Base-by-base conservation (phyloP, 2,797 vertebrate species). In the Graptemys geographica region DNA sequence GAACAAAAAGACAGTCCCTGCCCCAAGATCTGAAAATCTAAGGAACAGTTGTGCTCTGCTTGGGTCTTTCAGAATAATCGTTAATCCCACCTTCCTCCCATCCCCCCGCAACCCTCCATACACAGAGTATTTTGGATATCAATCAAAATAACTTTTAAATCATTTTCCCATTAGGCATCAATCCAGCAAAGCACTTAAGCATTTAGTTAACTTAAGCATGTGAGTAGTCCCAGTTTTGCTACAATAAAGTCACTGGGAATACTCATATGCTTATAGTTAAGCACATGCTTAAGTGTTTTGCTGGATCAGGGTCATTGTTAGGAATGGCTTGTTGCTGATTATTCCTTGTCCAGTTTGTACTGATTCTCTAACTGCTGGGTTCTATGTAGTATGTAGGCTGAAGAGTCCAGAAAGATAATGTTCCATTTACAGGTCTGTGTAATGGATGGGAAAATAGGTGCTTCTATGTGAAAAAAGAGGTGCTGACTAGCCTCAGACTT, bases 181-280 rank as follows among this genome's bases (percentile, higher is more conserved):
- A 52, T 27, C 5, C 52, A 76, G 23, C 16, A 69, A 65, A 72
- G 11, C 52, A 44, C 33, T 9, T 76, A 79, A 51, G 57, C 11
- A 9, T 28, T 23, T n/a, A 11, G 16, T 19, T 69, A 37, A 69
- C 18, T 37, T 76, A 72, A 57, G 57, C 6, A 18, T 76, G 23
- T n/a, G 5, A 44, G 8, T 52, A 28, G 21, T 2, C 51, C 18
- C 59, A 44, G 11, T 47, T 80, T 84, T 62, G 5, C 31, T 53
- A 3, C 0, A 1, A n/a, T 84, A n/a, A 59, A 74, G 18, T 27
- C 37, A 55, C 23, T 33, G 5, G 37, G 18, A 1, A 1, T 69
- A 25, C 49, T 79, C 56, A 5, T 8, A 13, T 31, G 18, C 47
- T 4, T 53, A 11, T 41, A 41, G 37, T 44, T 25, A 49, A 76